phyloP scores from a whole-genome alignment of 2,113 vertebrate species.

The Stictonetta naevosa region DNA sequence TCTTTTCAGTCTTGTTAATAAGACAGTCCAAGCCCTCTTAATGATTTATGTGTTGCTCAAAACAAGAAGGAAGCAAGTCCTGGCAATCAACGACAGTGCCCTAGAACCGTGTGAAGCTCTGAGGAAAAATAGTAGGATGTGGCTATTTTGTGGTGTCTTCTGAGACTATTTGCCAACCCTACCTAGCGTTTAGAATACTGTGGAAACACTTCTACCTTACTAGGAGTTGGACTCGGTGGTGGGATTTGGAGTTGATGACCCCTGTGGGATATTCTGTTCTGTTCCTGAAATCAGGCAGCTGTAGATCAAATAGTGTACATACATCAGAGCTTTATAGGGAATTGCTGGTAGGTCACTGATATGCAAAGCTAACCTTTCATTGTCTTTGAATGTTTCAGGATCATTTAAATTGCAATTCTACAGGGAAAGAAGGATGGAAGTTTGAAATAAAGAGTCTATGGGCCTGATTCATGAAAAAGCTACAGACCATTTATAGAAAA shows the following conservation, averaged over 20 bases:
- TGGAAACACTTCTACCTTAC: conserved; percentile 7
- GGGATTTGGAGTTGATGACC: background rate
- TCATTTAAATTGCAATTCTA: conserved; percentile 66
- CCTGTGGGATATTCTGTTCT: background rate
- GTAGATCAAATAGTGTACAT: conserved; percentile 32
- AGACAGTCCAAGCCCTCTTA: background rate
- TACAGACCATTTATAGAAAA: conserved; percentile 67
- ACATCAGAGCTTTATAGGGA: conserved; percentile 37
- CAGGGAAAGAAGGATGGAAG: background rate
- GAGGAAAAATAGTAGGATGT: background rate
- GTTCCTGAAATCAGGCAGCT: background rate
- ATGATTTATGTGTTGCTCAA: conserved; percentile 5
- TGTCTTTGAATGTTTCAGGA: conserved; percentile 63
- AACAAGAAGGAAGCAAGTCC: conserved; percentile 16
- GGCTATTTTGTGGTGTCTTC: background rate
- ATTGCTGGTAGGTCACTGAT: conserved; percentile 33
- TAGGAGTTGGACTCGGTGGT: background rate
- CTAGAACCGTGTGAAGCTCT: background rate
- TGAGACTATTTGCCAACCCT: conserved; percentile 3
- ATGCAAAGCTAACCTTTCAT: conserved; percentile 64
- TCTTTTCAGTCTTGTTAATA: conserved; percentile 30
- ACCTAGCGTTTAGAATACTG: background rate
- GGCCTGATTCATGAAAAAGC: conserved; percentile 51
- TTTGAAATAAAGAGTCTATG: conserved; percentile 33
- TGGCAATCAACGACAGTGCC: background rate